phyloP scores from a whole-genome alignment of 2,888 invertebrate species.

The Fragum fragum region DNA sequence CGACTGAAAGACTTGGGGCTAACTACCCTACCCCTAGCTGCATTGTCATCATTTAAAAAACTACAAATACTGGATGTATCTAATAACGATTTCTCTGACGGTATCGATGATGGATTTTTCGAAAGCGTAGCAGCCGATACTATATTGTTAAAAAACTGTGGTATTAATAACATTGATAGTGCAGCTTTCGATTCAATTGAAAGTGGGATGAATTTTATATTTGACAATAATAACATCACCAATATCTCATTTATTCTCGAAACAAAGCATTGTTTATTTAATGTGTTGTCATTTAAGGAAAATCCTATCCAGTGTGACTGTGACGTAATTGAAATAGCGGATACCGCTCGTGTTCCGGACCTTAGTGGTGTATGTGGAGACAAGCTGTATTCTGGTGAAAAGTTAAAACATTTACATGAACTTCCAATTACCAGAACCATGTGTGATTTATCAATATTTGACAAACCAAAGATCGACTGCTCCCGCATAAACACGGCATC shows the following conservation, averaged over 20 bases:
- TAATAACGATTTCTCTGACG: constrained; percentile 55
- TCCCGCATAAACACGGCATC: constrained; percentile 21
- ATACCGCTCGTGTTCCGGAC: constrained; percentile 50
- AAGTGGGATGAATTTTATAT: constrained; percentile 48
- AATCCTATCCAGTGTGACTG: constrained; percentile 65
- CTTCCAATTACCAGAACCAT: constrained; percentile 35
- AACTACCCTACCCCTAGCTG: constrained; percentile 53
- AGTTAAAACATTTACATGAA: constrained; percentile 39
- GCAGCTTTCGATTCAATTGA: constrained; percentile 52
- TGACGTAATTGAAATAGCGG: constrained; percentile 51
- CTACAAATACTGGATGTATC: constrained; percentile 57
- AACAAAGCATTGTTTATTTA: constrained; percentile 51
- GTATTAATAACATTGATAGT: constrained; percentile 47
- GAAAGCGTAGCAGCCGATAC: constrained; percentile 43
- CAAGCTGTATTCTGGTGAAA: constrained; percentile 43
- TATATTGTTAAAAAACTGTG: constrained; percentile 53
- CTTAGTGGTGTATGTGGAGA: constrained; percentile 56
- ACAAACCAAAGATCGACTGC: constrained; percentile 42
- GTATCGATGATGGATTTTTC: constrained; percentile 59
- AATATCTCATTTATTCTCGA: constrained; percentile 64
- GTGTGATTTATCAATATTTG: constrained; percentile 44
- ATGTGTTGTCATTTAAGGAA: constrained; percentile 52
- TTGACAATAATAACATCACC: constrained; percentile 60
- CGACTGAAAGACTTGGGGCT: constrained; percentile 49
- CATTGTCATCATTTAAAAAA: constrained; percentile 42